A percentile compares a stretch with the other conserved stretches of the same genome.
Conservation (phyloP, 2,888 invertebrate species). For the Eremobia ochroleuca region DNA sequence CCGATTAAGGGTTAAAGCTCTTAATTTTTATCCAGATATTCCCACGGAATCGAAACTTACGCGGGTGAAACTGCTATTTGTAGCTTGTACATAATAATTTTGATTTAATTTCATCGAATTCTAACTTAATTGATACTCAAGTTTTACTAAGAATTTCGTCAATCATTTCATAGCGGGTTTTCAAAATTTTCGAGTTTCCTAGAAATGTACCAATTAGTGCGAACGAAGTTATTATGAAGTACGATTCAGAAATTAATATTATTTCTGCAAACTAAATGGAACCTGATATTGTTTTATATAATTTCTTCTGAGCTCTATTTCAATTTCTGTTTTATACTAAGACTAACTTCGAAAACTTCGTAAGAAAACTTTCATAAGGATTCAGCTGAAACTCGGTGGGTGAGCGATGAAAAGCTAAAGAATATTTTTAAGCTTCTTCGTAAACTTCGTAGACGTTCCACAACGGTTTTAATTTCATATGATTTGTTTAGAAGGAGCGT, state of each 20-base stretch:
- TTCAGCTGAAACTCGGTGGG: constrained; percentile 11
- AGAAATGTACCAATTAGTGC: constrained; percentile 2
- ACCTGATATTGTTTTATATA: background rate
- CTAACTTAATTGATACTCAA: background rate
- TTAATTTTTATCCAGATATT: too few species aligned
- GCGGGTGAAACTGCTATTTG: too few species aligned
- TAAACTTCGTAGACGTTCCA: constrained; percentile 21
- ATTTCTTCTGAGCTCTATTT: background rate
- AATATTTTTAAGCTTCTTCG: too few species aligned
- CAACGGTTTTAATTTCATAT: background rate
- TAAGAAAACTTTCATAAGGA: too few species aligned
- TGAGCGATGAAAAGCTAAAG: too few species aligned
- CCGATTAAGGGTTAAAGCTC: too few species aligned
- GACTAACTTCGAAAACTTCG: background rate
- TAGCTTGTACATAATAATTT: too few species aligned
- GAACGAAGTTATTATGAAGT: too few species aligned
- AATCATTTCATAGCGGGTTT: background rate
- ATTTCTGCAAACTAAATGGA: background rate
- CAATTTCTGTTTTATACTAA: background rate
- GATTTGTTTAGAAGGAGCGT: background rate
- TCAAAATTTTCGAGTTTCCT: background rate
- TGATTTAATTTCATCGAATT: too few species aligned
- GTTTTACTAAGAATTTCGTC: background rate
- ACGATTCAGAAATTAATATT: too few species aligned
- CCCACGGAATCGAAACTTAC: too few species aligned